Conservation (phyloP, 2,113 vertebrate species). For the Opisthocomus hoazin region DNA sequence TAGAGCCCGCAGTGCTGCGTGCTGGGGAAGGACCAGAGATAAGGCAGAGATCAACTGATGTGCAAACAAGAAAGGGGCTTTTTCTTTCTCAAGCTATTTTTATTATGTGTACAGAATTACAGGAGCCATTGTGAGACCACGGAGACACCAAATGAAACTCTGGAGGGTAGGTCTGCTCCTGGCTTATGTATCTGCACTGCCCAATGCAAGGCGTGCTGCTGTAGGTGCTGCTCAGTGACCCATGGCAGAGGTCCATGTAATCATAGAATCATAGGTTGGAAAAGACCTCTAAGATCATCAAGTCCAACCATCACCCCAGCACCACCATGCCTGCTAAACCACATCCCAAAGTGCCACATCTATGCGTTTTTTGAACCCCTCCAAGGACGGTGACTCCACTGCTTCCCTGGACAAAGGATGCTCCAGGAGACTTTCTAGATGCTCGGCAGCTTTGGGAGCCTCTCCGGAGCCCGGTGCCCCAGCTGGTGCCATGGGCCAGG, state of each 20-base stretch:
- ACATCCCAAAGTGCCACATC: no score
- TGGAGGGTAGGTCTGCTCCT: background rate
- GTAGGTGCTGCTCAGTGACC: background rate
- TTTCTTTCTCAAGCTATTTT: background rate
- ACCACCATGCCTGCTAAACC: no score
- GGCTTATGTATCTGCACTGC: fast-evolving
- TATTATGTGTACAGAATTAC: background rate
- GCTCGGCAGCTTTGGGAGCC: background rate
- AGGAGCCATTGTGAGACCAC: background rate
- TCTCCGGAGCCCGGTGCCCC: background rate
- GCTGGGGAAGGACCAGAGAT: background rate
- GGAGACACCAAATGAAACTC: background rate
- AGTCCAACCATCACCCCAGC: no score
- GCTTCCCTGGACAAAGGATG: no score
- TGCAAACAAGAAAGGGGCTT: background rate
- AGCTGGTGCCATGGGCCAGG: background rate
- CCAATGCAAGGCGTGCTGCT: background rate
- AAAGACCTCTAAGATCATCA: no score
- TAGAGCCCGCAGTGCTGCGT: fast-evolving
- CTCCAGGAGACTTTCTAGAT: background rate
- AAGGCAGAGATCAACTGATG: background rate
- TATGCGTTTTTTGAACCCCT: no score
- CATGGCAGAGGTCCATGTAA: background rate
- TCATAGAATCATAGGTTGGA: no score
- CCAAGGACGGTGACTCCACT: no score